A percentile compares a stretch with the other conserved stretches of the same genome.
Conservation (phyloP, 1,140 invertebrate species). For the Zeugodacus cucurbitae region DNA sequence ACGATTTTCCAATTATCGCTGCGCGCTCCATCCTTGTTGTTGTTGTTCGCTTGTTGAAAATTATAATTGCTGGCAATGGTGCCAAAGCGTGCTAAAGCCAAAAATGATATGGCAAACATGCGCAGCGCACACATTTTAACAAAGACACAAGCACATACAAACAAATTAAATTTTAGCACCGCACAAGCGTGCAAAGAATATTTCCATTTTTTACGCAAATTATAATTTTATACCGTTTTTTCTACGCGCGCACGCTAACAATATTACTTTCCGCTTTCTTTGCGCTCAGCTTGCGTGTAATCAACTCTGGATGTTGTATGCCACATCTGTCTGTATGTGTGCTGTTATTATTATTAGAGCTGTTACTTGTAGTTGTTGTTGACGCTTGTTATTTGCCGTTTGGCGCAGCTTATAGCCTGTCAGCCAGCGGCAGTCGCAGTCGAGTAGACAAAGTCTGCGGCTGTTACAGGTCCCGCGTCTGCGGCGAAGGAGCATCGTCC, state of each 20-base stretch:
- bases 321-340: background rate
- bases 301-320: background rate
- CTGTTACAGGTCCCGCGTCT: background rate
- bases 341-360: background rate
- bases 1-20: slow-evolving; percentile 21
- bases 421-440: background rate
- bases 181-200: background rate
- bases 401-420: background rate
- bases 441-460: background rate
- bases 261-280: background rate
- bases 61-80: slow-evolving; percentile 14
- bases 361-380: background rate
- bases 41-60: slow-evolving; percentile 19
- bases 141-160: no score
- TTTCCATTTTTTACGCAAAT: background rate
- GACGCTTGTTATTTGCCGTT: background rate
- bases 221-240: slow-evolving; percentile 9
- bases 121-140: no score
- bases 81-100: background rate
- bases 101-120: no score
- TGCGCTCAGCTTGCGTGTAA: background rate
- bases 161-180: background rate
- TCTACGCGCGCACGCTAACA: background rate
- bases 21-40: no score
- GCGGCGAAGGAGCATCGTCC: background rate